Conservation (phyloP, 1,140 invertebrate genomes). For the Orchestia grillus region DNA sequence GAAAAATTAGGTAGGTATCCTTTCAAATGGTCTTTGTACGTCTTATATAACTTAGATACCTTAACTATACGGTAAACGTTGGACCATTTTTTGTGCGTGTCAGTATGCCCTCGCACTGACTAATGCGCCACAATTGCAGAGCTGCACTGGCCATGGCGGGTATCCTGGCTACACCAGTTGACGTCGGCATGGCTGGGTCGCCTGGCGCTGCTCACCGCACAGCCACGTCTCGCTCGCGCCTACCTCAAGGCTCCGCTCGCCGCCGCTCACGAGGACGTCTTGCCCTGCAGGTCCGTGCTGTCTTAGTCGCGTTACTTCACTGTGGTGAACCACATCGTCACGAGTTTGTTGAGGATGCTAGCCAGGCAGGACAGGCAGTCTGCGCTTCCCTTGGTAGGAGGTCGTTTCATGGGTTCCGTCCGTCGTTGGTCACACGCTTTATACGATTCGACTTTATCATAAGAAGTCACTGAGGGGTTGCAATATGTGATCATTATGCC, state of each 20-base stretch:
- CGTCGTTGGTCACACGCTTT: background rate
- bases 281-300: conserved; percentile 57
- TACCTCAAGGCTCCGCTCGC: conserved; percentile 61
- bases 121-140: background rate
- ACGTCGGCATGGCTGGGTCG: conserved; percentile 59
- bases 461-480: too few relatives aligned
- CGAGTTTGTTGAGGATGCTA: background rate
- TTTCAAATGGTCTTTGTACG: too few relatives aligned
- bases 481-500: too few relatives aligned
- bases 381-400: background rate
- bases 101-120: background rate
- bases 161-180: conserved; percentile 60
- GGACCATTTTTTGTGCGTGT: too few relatives aligned
- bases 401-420: background rate
- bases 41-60: too few relatives aligned
- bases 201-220: conserved; percentile 60
- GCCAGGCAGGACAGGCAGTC: background rate
- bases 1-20: too few relatives aligned
- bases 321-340: background rate
- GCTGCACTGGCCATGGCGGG: conserved; percentile 59
- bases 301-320: background rate
- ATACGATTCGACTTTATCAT: too few relatives aligned
- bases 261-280: conserved; percentile 58
- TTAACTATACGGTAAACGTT: too few relatives aligned
- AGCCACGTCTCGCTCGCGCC: conserved; percentile 61